phyloP scores from a whole-genome alignment of 1,140 invertebrate species.

The Eupeodes corollae region DNA sequence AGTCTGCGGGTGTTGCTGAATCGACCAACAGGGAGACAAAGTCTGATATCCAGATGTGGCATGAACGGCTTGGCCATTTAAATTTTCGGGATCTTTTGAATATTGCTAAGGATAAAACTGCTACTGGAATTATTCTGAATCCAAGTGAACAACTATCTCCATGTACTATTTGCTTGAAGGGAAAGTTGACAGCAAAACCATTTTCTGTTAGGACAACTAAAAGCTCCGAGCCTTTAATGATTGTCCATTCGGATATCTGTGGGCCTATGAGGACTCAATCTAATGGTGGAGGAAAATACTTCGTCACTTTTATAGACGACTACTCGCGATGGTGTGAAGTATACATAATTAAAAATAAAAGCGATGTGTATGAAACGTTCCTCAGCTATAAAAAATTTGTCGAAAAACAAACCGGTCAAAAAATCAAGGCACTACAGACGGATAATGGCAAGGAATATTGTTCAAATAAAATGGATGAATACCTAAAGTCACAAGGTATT shows the following conservation, averaged over 20 bases:
- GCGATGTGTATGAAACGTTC: background rate
- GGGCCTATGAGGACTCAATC: conserved; percentile 28
- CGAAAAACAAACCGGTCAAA: background rate
- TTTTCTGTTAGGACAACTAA: background rate
- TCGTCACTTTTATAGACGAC: conserved; percentile 35
- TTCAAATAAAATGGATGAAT: background rate
- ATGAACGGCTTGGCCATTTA: too few species aligned
- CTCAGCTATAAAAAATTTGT: background rate
- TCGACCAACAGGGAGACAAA: too few species aligned
- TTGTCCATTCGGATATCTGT: conserved; percentile 34
- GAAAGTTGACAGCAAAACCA: background rate
- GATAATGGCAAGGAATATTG: background rate
- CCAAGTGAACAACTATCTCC: too few species aligned
- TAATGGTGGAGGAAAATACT: conserved; percentile 23
- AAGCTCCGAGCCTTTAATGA: background rate
- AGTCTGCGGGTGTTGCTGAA: too few species aligned
- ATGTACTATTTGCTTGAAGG: background rate
- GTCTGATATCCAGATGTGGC: too few species aligned
- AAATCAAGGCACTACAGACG: background rate
- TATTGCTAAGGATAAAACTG: too few species aligned
- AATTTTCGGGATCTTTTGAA: too few species aligned
- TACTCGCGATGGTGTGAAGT: conserved; percentile 22
- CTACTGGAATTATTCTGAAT: too few species aligned
- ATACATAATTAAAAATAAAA: conserved; percentile 25
- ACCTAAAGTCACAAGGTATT: background rate